phyloP scores from a whole-genome alignment of 2,888 invertebrate genomes.

The Gymnoscelis rufifasciata region DNA sequence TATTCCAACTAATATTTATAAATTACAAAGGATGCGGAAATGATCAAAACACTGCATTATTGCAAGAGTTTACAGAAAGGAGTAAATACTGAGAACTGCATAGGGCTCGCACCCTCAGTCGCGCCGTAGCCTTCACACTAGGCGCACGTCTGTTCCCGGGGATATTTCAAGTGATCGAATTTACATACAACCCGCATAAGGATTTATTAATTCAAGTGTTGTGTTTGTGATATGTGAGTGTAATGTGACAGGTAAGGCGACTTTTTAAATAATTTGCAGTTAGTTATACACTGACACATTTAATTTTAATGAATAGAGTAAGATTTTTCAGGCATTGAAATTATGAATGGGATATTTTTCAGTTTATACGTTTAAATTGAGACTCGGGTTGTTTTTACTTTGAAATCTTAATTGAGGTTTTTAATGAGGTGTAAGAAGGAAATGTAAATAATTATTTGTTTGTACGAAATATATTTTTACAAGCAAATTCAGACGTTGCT shows the following conservation, averaged over 20 bases:
- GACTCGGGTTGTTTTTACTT: neutral
- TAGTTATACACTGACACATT: neutral
- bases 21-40: too few relatives aligned
- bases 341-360: neutral
- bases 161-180: constrained; percentile 29
- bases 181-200: constrained; percentile 26
- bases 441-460: too few relatives aligned
- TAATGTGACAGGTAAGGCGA: constrained; percentile 19
- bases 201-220: constrained; percentile 24
- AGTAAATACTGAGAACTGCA: constrained; percentile 19
- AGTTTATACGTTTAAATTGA: neutral
- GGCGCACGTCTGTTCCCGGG: constrained; percentile 19
- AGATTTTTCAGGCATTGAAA: neutral
- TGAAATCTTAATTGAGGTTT: neutral
- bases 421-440: neutral
- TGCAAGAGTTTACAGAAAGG: neutral
- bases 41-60: too few relatives aligned
- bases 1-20: too few relatives aligned
- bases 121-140: constrained; percentile 9
- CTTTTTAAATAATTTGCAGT: neutral
- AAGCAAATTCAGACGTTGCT: too few relatives aligned
- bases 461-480: too few relatives aligned
- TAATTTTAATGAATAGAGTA: neutral
- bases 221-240: constrained; percentile 22
- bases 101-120: constrained; percentile 19